Evolutionary conservation across 2,888 invertebrate species (phyloP).

Genomic region (Protodeltote pygarga): DNA sequence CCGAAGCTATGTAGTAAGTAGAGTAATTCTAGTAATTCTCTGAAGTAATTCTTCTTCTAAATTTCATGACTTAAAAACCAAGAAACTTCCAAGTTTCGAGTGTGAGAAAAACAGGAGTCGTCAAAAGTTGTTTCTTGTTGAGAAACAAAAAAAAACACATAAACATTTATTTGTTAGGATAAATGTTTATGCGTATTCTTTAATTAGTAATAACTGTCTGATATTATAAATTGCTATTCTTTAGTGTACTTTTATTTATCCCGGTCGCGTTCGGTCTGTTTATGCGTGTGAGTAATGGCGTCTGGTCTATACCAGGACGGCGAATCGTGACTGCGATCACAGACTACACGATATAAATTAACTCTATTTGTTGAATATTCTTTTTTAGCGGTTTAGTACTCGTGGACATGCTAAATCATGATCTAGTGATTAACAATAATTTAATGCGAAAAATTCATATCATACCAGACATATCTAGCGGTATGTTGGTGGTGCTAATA

Average conservation of each 20-base stretch:
- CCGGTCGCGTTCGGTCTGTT: constrained; percentile 30
- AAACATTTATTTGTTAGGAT: background rate
- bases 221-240: constrained; percentile 39
- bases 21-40: too few relatives aligned
- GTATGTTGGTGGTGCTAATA: background rate
- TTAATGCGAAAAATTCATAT: constrained; percentile 32
- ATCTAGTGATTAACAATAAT: constrained; percentile 34
- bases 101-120: too few relatives aligned
- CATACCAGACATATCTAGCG: background rate
- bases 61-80: too few relatives aligned
- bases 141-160: too few relatives aligned
- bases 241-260: constrained; percentile 41
- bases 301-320: constrained; percentile 52
- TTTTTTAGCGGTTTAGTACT: constrained; percentile 26
- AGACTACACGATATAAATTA: constrained; percentile 61
- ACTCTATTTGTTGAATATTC: constrained; percentile 45
- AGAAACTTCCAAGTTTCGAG: too few relatives aligned
- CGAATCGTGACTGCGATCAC: constrained; percentile 67
- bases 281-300: constrained; percentile 69
- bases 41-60: too few relatives aligned
- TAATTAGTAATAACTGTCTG: constrained; percentile 22
- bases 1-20: too few relatives aligned
- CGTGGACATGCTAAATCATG: constrained; percentile 34
- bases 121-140: too few relatives aligned
- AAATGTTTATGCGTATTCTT: constrained; percentile 6